phyloP scores from a whole-genome alignment of 1,140 invertebrate species.

The Sinonovacula constricta region DNA sequence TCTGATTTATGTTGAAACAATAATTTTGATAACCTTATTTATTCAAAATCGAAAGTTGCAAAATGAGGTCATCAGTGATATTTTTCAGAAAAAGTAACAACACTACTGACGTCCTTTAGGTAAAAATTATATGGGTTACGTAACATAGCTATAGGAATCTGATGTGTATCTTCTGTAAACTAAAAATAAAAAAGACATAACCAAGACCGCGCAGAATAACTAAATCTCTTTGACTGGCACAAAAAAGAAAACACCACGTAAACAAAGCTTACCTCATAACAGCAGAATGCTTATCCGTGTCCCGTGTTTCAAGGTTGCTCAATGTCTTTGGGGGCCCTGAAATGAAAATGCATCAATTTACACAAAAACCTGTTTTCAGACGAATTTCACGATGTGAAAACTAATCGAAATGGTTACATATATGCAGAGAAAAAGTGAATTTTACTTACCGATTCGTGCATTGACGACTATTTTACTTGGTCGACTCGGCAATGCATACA shows the following conservation, averaged over 20 bases:
- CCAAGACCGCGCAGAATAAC: neutral
- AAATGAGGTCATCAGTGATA: neutral
- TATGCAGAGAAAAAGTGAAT: slow-evolving; percentile 18
- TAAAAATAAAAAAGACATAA: neutral
- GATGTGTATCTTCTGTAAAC: neutral
- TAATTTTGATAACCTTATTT: too few species aligned
- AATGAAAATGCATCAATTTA: slow-evolving; percentile 36
- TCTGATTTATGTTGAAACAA: too few species aligned
- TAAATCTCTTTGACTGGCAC: neutral
- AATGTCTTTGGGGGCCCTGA: slow-evolving; percentile 59
- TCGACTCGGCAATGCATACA: slow-evolving; percentile 65
- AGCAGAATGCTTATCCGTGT: slow-evolving; percentile 35
- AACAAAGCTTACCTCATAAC: slow-evolving; percentile 54
- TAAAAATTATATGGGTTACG: neutral
- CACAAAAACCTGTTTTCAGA: slow-evolving; percentile 16
- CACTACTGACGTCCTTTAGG: too few species aligned
- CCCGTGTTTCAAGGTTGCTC: slow-evolving; percentile 59
- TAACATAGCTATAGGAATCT: neutral
- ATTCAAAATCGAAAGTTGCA: too few species aligned
- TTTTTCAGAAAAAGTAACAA: neutral
- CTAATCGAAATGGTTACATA: neutral
- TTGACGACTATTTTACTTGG: slow-evolving; percentile 64
- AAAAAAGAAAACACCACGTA: neutral
- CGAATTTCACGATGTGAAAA: slow-evolving; percentile 7
- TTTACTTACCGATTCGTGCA: slow-evolving; percentile 60